Evolutionary conservation across 1,140 invertebrate species (phyloP), one percentile per base, ranked within the genome.

Genomic region (Andricus grossulariae): DNA sequence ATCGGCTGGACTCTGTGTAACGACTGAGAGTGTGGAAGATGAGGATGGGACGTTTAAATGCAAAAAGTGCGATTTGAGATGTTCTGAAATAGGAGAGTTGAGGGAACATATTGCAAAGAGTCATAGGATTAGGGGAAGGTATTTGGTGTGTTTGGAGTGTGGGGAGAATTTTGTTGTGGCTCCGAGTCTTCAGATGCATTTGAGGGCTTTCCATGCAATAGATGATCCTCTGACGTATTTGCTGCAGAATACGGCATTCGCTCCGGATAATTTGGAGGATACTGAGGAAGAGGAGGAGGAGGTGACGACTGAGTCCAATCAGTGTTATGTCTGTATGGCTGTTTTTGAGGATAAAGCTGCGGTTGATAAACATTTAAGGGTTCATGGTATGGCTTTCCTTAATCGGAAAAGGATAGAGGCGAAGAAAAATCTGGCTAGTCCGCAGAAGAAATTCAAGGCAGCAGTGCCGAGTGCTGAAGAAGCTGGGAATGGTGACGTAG

Each of bases 351-450:
- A 93, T 82, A 89, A 90, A 52, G 78, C 85, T 2, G 81, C 89
- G 2, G 89, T 92, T 49, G 92, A 93, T 72, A 94, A 94, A 87
- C 94, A 95, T 85, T 92, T 94, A 39, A 90, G 94, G 81, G 92
- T 93, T 32, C 94, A 95, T 86, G 94, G 94, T 1, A 95, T 94
- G 94, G 94, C 94, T 6, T 95, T 95, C 86, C 83, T 95, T 5
- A 92, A 89, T 78, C 80, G 85, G 0, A 90, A 88, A 39, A 84
- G 86, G 72, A 87, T 89, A 57, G 89, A 91, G 39, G 88, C 89
- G 0, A 85, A 80, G 74, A 91, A 88, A 50, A 89, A 88, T 4
- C 50, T 85, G 12, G 86, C 82, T 50, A 82, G 71, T 70, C 78
- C 85, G 0, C 75, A 83, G 7, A 89, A 87, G 12, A 82, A 84